Percentiles rank a stretch among this genome's conserved stretches.
Evolutionary conservation across 2,797 vertebrate genomes (phyloP).

Genomic region (Linurgus olivaceus): DNA sequence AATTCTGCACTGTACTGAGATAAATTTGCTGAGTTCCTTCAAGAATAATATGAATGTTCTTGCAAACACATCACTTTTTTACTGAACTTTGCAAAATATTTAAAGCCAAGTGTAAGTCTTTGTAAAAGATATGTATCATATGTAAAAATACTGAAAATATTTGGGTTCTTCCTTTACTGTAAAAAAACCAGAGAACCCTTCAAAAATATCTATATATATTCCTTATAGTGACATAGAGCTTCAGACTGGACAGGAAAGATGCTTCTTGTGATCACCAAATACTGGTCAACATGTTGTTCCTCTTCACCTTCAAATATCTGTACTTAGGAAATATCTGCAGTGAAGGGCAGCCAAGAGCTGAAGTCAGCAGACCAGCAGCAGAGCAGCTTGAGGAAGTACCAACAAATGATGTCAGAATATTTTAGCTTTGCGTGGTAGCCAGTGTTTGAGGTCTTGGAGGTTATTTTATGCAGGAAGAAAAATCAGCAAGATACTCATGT

Average conservation of each 20-base stretch:
- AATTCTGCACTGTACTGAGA: neutral
- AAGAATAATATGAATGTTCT: neutral
- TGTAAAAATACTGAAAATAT: neutral
- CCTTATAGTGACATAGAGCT: neutral
- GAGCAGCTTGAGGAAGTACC: constrained; percentile 29
- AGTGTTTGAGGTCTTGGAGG: neutral
- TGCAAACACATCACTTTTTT: neutral
- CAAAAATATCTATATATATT: neutral
- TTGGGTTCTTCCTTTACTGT: neutral
- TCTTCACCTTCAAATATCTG: constrained; percentile 16
- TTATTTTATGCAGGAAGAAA: neutral
- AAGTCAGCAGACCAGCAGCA: constrained; percentile 30
- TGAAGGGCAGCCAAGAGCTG: constrained; percentile 39
- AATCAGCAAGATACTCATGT: neutral
- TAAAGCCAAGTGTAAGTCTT: neutral
- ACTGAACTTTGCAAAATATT: neutral
- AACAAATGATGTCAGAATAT: constrained; percentile 54
- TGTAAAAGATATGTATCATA: neutral
- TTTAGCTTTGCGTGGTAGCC: constrained; percentile 18
- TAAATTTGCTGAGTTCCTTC: neutral
- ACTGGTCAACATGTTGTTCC: neutral
- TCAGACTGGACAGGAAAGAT: neutral
- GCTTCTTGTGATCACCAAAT: neutral
- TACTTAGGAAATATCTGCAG: neutral
- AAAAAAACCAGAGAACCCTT: neutral